Evolutionary conservation across 1,140 invertebrate species (phyloP), one percentile per base, ranked within the genome.

Genomic region (Drosophila chauvacae): DNA sequence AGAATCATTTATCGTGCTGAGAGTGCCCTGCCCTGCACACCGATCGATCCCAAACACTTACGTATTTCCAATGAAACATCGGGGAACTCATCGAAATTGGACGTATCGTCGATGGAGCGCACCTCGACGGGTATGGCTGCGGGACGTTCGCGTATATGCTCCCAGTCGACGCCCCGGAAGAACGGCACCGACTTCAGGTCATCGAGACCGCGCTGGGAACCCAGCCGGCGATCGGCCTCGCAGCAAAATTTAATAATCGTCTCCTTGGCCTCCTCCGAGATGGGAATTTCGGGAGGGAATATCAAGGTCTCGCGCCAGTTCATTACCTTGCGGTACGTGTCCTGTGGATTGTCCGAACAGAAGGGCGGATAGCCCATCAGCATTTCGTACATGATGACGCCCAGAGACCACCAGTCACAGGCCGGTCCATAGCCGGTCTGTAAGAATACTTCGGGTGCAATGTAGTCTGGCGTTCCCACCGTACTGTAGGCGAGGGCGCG

Each of bases 301-400:
- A 98, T 96, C 47, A 99, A 94, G 3, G 98, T 99, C 91, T 99
- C 98, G 73, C 97, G 94, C 99, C 99, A 99, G 92, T 98, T 99
- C 97, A 99, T 99, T 53, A 99, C 98, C 95, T 99, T 99, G 58
- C 97, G 95, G 94, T 99, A 99, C 18, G 99, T 99, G 94, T 99
- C 99, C 93, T 99, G 98, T 14, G 99, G 98, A 91, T 98, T 99
- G 93, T 99, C 99, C 39, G 98, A 99, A 93, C 99, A 99, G 93
- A 99, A 99, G 42, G 99, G 99, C 72, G 99, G 99, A 94, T 99
- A 99, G 47, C 99, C 98, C 94, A 99, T 99, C 61, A 99, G 94
- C 99, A 99, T 99, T 94, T 99, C 99, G 93, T 99, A 99, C 99
- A 99, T 99, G 80, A 99, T 99, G 50, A 99, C 99, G 48, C 99